phyloP scores from a whole-genome alignment of 2,888 invertebrate genomes.

The Gonocerus acuteangulatus region DNA sequence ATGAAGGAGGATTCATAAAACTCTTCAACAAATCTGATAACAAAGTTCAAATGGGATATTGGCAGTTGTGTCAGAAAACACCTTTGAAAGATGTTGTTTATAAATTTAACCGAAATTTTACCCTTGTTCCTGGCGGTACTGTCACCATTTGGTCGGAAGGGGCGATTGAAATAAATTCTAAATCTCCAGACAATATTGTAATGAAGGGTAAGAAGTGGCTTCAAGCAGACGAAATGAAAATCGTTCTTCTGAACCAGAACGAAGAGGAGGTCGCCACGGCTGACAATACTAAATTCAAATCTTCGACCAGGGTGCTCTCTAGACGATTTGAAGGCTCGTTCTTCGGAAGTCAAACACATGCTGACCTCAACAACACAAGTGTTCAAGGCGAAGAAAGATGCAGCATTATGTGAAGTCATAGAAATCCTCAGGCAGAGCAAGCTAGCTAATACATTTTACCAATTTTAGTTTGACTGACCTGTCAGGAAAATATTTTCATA shows the following conservation, averaged over 20 bases:
- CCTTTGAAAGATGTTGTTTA: slow-evolving; percentile 67
- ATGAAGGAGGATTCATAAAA: slow-evolving; percentile 81
- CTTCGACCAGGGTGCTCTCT: too few species aligned
- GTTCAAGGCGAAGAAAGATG: too few species aligned
- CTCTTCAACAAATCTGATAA: slow-evolving; percentile 79
- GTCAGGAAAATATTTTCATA: too few species aligned
- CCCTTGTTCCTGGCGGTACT: slow-evolving; percentile 66
- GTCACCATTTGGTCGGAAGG: slow-evolving; percentile 88
- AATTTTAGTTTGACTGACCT: too few species aligned
- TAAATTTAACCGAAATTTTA: slow-evolving; percentile 86
- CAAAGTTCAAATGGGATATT: slow-evolving; percentile 68
- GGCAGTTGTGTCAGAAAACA: slow-evolving; percentile 74
- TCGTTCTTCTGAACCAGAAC: slow-evolving; percentile 66
- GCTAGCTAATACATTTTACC: background rate
- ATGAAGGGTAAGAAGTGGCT: slow-evolving; percentile 95
- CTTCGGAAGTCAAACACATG: background rate
- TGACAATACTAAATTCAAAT: background rate
- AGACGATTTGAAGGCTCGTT: too few species aligned
- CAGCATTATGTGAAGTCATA: too few species aligned
- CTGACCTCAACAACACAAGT: background rate
- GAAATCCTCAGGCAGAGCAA: too few species aligned
- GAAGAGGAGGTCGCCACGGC: slow-evolving; percentile 56
- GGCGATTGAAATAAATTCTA: slow-evolving; percentile 60
- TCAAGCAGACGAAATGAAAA: slow-evolving; percentile 72
- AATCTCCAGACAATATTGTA: slow-evolving; percentile 74